phyloP scores from a whole-genome alignment of 1,140 invertebrate genomes.

The Drosophila micromelanica region DNA sequence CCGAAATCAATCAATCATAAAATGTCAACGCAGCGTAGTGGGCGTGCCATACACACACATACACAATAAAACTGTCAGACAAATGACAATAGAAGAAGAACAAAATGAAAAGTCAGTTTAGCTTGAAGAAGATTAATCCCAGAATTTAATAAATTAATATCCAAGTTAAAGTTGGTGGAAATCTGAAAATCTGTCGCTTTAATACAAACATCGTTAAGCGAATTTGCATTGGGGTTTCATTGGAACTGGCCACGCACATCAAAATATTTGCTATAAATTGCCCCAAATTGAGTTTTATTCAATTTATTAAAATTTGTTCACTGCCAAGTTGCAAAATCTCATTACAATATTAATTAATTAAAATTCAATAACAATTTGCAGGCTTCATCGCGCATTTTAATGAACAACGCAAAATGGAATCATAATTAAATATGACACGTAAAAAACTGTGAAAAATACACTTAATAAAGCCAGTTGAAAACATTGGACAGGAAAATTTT shows the following conservation, averaged over 20 bases:
- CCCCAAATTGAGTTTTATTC: constrained; percentile 2
- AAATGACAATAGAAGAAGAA: constrained; percentile 10
- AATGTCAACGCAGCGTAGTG: constrained; percentile 50
- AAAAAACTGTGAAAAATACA: background rate
- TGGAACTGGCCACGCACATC: too few species aligned
- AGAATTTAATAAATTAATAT: constrained; percentile 16
- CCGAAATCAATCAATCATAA: constrained; percentile 80
- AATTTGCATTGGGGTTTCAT: background rate
- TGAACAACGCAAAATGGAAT: constrained; percentile 1
- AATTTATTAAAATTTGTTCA: constrained; percentile 19
- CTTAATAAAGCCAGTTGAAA: background rate
- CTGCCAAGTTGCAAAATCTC: constrained; percentile 32
- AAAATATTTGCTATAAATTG: constrained; percentile 6
- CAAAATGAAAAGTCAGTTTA: constrained; percentile 2
- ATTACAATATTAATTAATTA: constrained; percentile 48
- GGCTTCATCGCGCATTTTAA: background rate
- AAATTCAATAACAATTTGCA: constrained; percentile 34
- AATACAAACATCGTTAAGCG: constrained; percentile 8
- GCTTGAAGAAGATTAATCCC: constrained; percentile 6
- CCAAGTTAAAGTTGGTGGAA: background rate
- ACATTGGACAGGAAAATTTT: background rate
- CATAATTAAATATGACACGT: constrained; percentile 1
- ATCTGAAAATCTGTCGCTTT: background rate
- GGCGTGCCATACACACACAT: background rate
- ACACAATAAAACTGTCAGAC: constrained; percentile 23